Percentiles rank a stretch among this genome's conserved stretches.
phyloP scores from a whole-genome alignment of 2,797 vertebrate genomes.

The Sebastes ruberrimus region DNA sequence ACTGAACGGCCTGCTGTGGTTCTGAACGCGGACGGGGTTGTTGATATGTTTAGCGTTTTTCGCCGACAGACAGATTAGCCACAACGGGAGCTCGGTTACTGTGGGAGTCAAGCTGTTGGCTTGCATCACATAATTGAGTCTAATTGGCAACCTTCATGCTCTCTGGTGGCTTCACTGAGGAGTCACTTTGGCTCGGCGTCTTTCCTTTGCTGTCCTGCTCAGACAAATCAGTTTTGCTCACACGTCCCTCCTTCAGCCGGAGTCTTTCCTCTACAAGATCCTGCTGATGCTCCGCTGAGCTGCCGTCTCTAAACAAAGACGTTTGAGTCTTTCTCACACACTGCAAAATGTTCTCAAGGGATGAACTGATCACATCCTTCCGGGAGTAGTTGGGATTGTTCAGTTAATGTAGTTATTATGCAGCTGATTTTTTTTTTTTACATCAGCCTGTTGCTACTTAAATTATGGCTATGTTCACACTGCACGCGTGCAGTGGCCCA shows the following conservation, averaged over 20 bases:
- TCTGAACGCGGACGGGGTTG: conserved; percentile 28
- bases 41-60: conserved; percentile 33
- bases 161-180: conserved; percentile 31
- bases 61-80: conserved; percentile 40
- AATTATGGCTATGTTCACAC: background rate
- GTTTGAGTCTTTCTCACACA: background rate
- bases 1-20: conserved; percentile 31
- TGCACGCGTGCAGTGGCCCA: no score
- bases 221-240: conserved; percentile 20
- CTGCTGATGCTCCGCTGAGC: conserved; percentile 9
- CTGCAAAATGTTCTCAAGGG: background rate
- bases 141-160: conserved; percentile 59
- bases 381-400: background rate
- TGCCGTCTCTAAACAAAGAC: background rate
- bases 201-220: background rate
- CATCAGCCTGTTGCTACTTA: background rate
- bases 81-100: conserved; percentile 33
- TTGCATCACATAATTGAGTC: conserved; percentile 48
- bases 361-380: background rate
- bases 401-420: background rate
- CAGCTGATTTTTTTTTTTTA: background rate
- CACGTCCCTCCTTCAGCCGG: background rate
- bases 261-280: background rate
- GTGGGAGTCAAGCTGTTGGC: conserved; percentile 36
- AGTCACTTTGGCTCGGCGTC: conserved; percentile 9